These are phyloP conservation scores for Hipparchia semele DNA, from an alignment of 2,888 invertebrate genomes.

Conservation along the genomic window DNA sequence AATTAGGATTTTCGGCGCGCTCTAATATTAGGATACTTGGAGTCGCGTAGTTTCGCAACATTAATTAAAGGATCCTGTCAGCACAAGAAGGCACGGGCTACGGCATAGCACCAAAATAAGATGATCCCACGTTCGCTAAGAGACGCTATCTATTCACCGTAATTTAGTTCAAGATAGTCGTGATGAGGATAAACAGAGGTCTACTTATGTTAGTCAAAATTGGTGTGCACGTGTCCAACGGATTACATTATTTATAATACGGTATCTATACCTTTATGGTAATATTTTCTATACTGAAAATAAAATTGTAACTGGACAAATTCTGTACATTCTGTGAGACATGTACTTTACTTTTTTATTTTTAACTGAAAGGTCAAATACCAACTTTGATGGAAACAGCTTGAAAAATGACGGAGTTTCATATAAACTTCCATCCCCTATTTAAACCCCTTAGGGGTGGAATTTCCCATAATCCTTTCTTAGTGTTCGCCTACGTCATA, in stretches of 20 bases:
- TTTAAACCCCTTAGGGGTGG: no score
- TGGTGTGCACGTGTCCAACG: conserved; percentile 61
- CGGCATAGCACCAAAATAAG: conserved; percentile 52
- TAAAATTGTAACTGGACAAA: no score
- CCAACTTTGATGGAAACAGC: no score
- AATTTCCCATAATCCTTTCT: no score
- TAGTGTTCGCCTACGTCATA: no score
- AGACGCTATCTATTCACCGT: conserved; percentile 30
- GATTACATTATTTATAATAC: conserved; percentile 43
- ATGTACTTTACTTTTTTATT: no score
- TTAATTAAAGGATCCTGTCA: conserved; percentile 79
- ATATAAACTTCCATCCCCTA: no score
- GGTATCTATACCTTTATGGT: not conserved
- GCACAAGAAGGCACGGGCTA: conserved; percentile 69
- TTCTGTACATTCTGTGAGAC: no score
- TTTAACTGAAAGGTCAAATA: no score
- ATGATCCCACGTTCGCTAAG: conserved; percentile 48
- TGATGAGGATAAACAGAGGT: conserved; percentile 18
- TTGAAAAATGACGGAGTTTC: no score
- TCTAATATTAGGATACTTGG: conserved; percentile 62
- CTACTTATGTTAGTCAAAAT: conserved; percentile 17
- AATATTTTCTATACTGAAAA: no score
- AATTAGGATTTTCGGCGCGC: conserved; percentile 59
- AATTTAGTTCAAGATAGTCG: conserved; percentile 4
- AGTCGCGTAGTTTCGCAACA: conserved; percentile 53